Base-by-base conservation (phyloP, 1,140 invertebrate genomes). In the Pseudachorutes palmiensis region DNA sequence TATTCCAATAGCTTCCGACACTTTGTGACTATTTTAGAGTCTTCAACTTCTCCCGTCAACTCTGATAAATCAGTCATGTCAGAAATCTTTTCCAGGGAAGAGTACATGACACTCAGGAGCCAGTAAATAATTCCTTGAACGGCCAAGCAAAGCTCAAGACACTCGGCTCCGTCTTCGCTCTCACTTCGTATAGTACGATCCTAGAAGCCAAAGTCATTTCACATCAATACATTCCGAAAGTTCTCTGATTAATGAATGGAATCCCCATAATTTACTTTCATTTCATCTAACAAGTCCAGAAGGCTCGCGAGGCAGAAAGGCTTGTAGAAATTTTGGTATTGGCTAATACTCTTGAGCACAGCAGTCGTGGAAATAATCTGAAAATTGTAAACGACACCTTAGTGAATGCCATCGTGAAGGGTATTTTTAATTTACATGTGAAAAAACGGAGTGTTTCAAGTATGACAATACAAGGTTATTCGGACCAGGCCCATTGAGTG, bases 391-490 rank as follows among this genome's bases (percentile, higher is more conserved):
- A 95, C 22, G 90, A 92, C 68, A 97, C 80, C 31, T 94, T 12
- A 51, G n/a, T 32, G 26, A 5, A 59, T 24, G 26, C 2, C 12
- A 67, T 57, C 41, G 59, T 29, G 24, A 64, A 26, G 33, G 33
- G 30, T 9, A 65, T 63, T 5, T 32, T 62, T 14, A 59, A 14
- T 63, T 69, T 75, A 86, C 84, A 77, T 87, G 90, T 30, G 91
- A 90, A 74, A 90, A 89, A 33, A 96, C 79, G 2, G 90, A 94
- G 81, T 97, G 92, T 77, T 90, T 91, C 32, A 97, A 81, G 79
- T 96, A 97, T 22, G 90, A 92, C 69, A 97, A 81, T 32, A 95
- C 88, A 69, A 95, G 78, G 75, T 89, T 85, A 80, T 96, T 96
- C 1, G 93, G 93, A 30, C 89, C 91, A 49, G 89, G 90, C 64